Evolutionary conservation across 1,140 invertebrate genomes (phyloP).

Genomic region (Listronotus oregonensis): DNA sequence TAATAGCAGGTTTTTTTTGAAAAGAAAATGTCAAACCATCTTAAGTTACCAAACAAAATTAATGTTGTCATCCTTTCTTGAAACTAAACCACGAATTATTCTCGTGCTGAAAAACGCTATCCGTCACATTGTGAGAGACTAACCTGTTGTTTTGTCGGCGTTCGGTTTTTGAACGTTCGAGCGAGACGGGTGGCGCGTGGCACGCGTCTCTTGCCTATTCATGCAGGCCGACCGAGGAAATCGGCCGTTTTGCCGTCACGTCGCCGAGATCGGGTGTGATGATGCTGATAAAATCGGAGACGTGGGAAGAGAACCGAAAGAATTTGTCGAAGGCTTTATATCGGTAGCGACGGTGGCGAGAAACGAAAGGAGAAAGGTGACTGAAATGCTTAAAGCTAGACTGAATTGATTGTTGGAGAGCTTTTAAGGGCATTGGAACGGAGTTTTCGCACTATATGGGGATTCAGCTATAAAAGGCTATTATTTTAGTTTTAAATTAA

Average conservation of each 20-base stretch:
- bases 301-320: slow-evolving; percentile 11
- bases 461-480: too few species aligned
- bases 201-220: slow-evolving; percentile 18
- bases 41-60: too few species aligned
- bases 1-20: too few species aligned
- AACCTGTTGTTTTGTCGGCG: slow-evolving; percentile 2
- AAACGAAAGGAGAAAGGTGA: not conserved
- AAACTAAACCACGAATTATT: too few species aligned
- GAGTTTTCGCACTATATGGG: too few species aligned
- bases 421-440: too few species aligned
- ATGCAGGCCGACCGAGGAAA: slow-evolving; percentile 13
- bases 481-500: too few species aligned
- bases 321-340: not conserved
- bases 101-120: not conserved
- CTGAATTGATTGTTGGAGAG: slow-evolving; percentile 12
- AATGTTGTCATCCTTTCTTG: too few species aligned
- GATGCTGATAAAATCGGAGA: slow-evolving; percentile 26
- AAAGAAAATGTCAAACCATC: too few species aligned
- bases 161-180: slow-evolving; percentile 12
- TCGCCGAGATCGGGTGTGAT: slow-evolving; percentile 19
- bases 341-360: not conserved
- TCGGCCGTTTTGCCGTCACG: slow-evolving; percentile 20
- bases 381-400: slow-evolving; percentile 4
- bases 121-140: not conserved
- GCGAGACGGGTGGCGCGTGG: slow-evolving; percentile 21